A percentile compares a stretch with the other conserved stretches of the same genome.
Evolutionary conservation across 2,113 vertebrate species (phyloP).

Genomic region (Sinocyclocheilus grahami): DNA sequence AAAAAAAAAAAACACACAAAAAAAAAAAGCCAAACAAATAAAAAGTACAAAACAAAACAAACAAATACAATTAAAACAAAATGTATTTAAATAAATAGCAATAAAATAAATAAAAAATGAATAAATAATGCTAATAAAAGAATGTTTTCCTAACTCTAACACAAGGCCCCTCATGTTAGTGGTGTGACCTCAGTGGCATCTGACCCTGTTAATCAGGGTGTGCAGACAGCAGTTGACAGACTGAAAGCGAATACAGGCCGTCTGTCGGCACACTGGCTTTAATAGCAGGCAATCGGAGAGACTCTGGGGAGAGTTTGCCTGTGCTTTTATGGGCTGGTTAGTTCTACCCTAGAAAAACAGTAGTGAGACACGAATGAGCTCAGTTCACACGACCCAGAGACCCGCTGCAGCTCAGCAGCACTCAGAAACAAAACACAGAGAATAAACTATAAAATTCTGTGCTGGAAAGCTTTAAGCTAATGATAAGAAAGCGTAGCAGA

Average conservation of each 20-base stretch:
- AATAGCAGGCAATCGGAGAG: background rate
- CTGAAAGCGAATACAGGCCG: conserved; percentile 20
- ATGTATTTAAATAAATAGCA: background rate
- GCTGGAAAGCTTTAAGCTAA: background rate
- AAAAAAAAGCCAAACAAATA: background rate
- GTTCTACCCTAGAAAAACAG: conserved; percentile 26
- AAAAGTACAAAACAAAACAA: background rate
- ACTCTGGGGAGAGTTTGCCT: background rate
- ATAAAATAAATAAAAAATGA: background rate
- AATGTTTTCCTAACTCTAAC: background rate
- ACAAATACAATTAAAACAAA: background rate
- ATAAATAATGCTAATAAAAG: background rate
- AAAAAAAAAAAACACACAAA: too few species aligned
- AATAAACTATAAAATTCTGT: background rate
- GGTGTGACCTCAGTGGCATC: conserved; percentile 3
- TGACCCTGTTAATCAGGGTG: conserved; percentile 24
- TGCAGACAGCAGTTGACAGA: background rate
- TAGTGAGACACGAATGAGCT: background rate
- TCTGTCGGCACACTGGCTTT: conserved; percentile 5
- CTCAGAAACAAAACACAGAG: background rate
- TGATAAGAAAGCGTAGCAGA: background rate
- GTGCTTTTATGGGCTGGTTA: background rate
- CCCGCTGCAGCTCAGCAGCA: background rate
- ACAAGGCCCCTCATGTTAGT: background rate
- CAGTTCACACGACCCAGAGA: conserved; percentile 15